Evolutionary conservation across 1,140 invertebrate species (phyloP).

Genomic region (Mylabris phalerata): DNA sequence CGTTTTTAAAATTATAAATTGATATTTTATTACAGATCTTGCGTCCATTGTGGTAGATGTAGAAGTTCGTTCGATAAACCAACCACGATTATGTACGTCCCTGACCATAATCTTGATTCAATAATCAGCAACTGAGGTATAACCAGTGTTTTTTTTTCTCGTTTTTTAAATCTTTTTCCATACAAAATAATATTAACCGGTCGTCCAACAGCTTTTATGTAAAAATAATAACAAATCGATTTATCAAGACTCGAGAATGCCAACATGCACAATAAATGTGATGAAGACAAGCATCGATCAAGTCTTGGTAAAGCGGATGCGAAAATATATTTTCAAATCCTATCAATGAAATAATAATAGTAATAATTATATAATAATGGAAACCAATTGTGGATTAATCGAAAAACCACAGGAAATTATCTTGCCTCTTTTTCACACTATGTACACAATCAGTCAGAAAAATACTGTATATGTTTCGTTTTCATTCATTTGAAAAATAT

Average conservation of each 20-base stretch:
- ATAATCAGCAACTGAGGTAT: constrained; percentile 2
- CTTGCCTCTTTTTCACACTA: constrained; percentile 1
- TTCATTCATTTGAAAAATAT: constrained; percentile 22
- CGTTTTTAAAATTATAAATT: constrained; percentile 23
- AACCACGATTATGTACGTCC: constrained; percentile 25
- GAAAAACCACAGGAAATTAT: background rate
- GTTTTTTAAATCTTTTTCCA: background rate
- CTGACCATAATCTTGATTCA: constrained; percentile 6
- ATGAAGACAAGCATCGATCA: too few relatives aligned
- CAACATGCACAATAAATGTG: too few relatives aligned
- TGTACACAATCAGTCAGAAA: constrained; percentile 33
- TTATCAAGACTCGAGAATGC: background rate
- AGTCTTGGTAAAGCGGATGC: too few relatives aligned
- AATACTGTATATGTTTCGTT: constrained; percentile 34
- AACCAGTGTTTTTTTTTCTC: constrained; percentile 8
- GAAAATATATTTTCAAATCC: too few relatives aligned
- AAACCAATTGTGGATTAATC: too few relatives aligned
- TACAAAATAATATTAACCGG: constrained; percentile 18
- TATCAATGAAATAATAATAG: too few relatives aligned
- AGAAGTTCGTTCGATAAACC: constrained; percentile 14
- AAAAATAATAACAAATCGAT: constrained; percentile 1
- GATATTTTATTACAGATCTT: constrained; percentile 13
- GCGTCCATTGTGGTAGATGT: constrained; percentile 10
- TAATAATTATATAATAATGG: too few relatives aligned
- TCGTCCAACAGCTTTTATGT: constrained; percentile 9